These are phyloP conservation scores for Rhinichthys osculus DNA, from an alignment of 2,797 vertebrate genomes.

Conservation along the genomic window DNA sequence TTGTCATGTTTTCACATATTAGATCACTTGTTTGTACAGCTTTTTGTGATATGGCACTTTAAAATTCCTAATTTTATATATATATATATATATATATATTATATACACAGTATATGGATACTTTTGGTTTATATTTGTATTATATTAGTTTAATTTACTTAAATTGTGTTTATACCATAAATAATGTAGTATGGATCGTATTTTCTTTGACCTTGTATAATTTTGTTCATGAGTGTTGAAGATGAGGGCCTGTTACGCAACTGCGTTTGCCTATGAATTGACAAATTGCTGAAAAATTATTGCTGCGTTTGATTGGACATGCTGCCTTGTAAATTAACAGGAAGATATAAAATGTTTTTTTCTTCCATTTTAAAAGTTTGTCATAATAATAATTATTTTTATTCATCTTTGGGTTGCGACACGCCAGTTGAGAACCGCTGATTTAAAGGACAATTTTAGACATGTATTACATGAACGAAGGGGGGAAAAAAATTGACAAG, in stretches of 20 bases:
- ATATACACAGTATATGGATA: no score
- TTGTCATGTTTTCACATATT: not conserved
- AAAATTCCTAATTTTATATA: not conserved
- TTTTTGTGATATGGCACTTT: not conserved
- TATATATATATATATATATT: no score
- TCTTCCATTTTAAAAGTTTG: not conserved
- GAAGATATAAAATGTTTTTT: not conserved
- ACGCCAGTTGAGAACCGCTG: not conserved
- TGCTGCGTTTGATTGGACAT: not conserved
- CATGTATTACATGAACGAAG: slow-evolving; percentile 34
- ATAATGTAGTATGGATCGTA: not conserved
- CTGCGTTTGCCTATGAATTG: not conserved
- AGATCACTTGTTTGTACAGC: not conserved
- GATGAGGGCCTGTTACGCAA: not conserved
- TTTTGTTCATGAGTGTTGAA: not conserved
- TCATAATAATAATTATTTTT: slow-evolving; percentile 1
- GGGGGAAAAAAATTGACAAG: slow-evolving; percentile 27
- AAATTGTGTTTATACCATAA: not conserved
- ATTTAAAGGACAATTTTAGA: slow-evolving; percentile 40
- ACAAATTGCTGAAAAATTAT: not conserved
- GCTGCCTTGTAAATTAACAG: not conserved
- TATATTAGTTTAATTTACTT: no score
- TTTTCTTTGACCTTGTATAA: no score
- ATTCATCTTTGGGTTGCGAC: not conserved
- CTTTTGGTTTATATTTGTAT: no score